These are phyloP conservation scores for Mionectes macconnelli DNA, from an alignment of 2,113 vertebrate genomes.

Conservation along the genomic window DNA sequence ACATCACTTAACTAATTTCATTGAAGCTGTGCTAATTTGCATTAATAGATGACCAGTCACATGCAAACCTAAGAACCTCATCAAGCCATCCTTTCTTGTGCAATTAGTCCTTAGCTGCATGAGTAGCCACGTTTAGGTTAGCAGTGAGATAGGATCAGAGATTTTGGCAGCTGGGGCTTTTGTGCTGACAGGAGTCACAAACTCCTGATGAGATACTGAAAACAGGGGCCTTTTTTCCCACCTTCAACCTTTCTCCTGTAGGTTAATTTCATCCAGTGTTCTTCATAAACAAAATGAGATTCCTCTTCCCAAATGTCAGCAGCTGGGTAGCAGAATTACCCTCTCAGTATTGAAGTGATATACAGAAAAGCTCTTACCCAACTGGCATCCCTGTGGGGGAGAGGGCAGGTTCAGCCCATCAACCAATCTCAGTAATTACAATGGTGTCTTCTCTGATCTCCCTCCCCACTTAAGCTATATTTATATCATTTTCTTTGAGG, in stretches of 20 bases:
- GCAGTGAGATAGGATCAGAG: not conserved
- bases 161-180: not conserved
- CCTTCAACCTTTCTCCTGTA: not conserved
- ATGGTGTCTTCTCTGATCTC: not conserved
- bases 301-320: not conserved
- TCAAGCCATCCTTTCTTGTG: not conserved
- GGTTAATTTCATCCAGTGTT: not conserved
- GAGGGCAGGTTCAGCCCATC: not conserved
- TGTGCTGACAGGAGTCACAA: not conserved
- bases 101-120: not conserved
- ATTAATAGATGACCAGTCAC: not conserved
- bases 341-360: not conserved
- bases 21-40: constrained; percentile 3
- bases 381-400: not conserved
- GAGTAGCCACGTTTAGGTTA: not conserved
- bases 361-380: not conserved
- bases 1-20: not conserved
- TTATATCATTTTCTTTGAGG: not conserved
- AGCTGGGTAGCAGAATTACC: not conserved
- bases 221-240: not conserved
- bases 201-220: not conserved
- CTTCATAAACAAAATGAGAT: not conserved
- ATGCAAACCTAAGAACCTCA: not conserved
- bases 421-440: not conserved
- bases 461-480: not conserved